Percentiles rank a stretch among this genome's conserved stretches.
phyloP scores from a whole-genome alignment of 2,113 vertebrate species.

The Xiphophorus couchianus region DNA sequence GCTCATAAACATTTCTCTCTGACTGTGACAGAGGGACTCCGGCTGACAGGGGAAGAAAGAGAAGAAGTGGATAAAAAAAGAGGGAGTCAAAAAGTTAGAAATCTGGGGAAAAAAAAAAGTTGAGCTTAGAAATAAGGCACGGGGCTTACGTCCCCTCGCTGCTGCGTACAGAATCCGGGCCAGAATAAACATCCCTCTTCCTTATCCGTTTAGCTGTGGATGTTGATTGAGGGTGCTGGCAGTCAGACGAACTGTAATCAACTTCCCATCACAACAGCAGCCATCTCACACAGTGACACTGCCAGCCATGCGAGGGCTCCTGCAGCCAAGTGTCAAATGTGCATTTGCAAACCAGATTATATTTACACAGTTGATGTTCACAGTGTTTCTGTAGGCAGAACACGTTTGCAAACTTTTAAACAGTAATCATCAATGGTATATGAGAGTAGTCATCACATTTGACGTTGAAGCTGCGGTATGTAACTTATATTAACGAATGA shows the following conservation, averaged over 20 bases:
- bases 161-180: constrained; percentile 60
- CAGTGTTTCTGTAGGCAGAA: constrained; percentile 53
- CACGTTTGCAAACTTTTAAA: constrained; percentile 54
- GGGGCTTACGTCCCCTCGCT: constrained; percentile 60
- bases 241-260: constrained; percentile 75
- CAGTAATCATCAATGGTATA: constrained; percentile 53
- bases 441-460: constrained; percentile 39
- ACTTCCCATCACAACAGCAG: constrained; percentile 70
- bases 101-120: constrained; percentile 43
- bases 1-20: constrained; percentile 67
- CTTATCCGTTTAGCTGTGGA: constrained; percentile 64
- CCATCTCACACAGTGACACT: constrained; percentile 62
- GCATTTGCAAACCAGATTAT: constrained; percentile 66
- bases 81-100: constrained; percentile 17
- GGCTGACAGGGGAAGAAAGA: constrained; percentile 60
- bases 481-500: too few relatives aligned
- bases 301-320: constrained; percentile 51
- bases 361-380: constrained; percentile 64
- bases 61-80: constrained; percentile 30
- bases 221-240: constrained; percentile 70
- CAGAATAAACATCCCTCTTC: constrained; percentile 60
- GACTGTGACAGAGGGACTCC: constrained; percentile 42
- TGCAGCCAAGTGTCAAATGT: constrained; percentile 72
- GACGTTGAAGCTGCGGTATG: not conserved
- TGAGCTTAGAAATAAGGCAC: constrained; percentile 63